A percentile compares a stretch with the other conserved stretches of the same genome.
phyloP scores from a whole-genome alignment of 2,113 vertebrate species.

The Ctenodactylus gundi region DNA sequence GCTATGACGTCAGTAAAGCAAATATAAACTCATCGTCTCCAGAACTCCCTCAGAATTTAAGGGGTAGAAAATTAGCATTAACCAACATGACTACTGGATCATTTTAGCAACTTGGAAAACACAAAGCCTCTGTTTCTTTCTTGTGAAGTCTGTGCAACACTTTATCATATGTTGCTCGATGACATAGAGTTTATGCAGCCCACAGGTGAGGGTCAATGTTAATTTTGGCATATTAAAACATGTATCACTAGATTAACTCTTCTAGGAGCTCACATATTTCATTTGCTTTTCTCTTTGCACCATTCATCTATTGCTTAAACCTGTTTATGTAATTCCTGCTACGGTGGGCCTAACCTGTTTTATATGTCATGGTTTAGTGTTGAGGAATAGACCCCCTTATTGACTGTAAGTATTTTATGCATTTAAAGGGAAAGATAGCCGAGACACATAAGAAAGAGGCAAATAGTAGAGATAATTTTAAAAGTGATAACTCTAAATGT shows the following conservation, averaged over 20 bases:
- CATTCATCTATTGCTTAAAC: not conserved
- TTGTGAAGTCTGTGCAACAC: not conserved
- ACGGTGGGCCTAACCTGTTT: not conserved
- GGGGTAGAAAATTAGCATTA: conserved; percentile 30
- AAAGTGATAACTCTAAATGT: not conserved
- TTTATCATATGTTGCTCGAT: not conserved
- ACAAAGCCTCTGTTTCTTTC: not conserved
- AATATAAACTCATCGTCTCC: conserved; percentile 5
- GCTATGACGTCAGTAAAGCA: not conserved
- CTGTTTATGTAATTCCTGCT: not conserved
- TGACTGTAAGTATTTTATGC: not conserved
- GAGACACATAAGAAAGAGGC: not conserved
- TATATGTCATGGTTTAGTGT: not conserved
- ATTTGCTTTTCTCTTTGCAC: not conserved
- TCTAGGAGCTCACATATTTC: not conserved
- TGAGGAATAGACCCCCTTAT: not conserved
- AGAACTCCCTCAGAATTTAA: not conserved
- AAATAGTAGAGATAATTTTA: not conserved
- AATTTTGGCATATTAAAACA: not conserved
- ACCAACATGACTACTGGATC: not conserved
- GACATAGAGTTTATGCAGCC: not conserved
- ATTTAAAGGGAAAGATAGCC: not conserved
- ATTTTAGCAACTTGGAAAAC: not conserved
- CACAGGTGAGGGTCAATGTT: not conserved
- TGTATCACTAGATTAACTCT: not conserved